Evolutionary conservation across 2,888 invertebrate genomes (phyloP).

Genomic region (Dasypolia templi): DNA sequence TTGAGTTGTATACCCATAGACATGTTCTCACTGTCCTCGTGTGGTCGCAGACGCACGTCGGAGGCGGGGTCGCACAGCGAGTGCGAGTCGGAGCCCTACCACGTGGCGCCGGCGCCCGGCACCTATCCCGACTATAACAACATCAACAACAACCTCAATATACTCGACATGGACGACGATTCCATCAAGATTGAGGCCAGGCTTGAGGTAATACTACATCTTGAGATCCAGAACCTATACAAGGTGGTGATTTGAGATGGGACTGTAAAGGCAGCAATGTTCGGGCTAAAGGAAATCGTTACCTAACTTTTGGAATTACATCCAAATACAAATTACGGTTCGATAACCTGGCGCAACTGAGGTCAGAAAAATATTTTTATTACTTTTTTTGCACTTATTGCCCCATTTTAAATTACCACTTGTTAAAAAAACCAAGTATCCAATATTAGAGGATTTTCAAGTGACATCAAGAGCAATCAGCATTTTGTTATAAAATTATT

Average conservation of each 20-base stretch:
- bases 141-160: conserved; percentile 86
- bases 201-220: conserved; percentile 76
- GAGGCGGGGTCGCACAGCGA: conserved; percentile 70
- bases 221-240: background rate
- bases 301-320: background rate
- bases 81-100: conserved; percentile 63
- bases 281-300: background rate
- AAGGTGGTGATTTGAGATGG: background rate
- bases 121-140: conserved; percentile 80
- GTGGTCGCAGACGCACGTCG: conserved; percentile 63
- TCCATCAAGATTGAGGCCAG: conserved; percentile 85
- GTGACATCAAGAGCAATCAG: background rate
- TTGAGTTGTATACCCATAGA: too few species aligned
- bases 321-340: background rate
- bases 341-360: background rate
- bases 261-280: background rate
- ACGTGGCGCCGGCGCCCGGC: conserved; percentile 60
- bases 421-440: background rate
- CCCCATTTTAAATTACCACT: background rate
- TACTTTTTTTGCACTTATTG: background rate
- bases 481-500: background rate
- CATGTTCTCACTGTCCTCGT: conserved; percentile 5
- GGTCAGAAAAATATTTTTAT: background rate
- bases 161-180: conserved; percentile 88
- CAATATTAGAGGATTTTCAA: background rate